Evolutionary conservation across 2,797 vertebrate genomes (phyloP).

Genomic region (Melanotaenia parkinsoni): DNA sequence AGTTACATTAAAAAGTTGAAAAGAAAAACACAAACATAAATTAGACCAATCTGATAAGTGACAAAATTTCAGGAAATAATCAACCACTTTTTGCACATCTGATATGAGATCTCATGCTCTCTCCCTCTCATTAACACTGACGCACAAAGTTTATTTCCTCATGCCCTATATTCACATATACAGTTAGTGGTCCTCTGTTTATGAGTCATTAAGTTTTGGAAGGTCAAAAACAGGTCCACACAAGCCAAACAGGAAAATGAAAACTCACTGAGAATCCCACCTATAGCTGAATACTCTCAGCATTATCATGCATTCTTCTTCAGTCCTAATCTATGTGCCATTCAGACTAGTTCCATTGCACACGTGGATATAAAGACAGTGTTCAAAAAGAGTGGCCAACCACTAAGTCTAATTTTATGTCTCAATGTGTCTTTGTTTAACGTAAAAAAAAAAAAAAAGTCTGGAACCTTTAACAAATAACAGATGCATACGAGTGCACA

Average conservation of each 20-base stretch:
- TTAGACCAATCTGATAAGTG: background rate
- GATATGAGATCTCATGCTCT: slow-evolving; percentile 19
- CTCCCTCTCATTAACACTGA: background rate
- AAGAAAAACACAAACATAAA: background rate
- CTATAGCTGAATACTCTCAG: background rate
- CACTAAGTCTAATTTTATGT: background rate
- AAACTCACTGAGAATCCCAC: slow-evolving; percentile 1
- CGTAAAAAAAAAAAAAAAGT: background rate
- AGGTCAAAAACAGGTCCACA: slow-evolving; percentile 32
- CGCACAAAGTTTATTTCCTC: background rate
- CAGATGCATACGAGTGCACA: background rate
- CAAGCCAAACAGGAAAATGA: slow-evolving; percentile 44
- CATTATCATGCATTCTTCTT: background rate
- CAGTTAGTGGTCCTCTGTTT: slow-evolving; percentile 50
- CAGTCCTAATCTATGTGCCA: slow-evolving; percentile 29
- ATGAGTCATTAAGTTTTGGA: slow-evolving; percentile 60
- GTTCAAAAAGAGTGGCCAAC: slow-evolving; percentile 3
- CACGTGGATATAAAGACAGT: slow-evolving; percentile 50
- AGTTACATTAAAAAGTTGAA: background rate
- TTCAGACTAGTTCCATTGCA: slow-evolving; percentile 40
- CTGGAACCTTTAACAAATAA: background rate
- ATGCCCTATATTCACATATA: slow-evolving; percentile 58
- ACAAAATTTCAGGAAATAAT: slow-evolving; percentile 37
- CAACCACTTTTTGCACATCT: slow-evolving; percentile 18
- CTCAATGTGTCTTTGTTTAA: background rate